Evolutionary conservation across 1,140 invertebrate species (phyloP).

Genomic region (Sesamia nonagrioides): DNA sequence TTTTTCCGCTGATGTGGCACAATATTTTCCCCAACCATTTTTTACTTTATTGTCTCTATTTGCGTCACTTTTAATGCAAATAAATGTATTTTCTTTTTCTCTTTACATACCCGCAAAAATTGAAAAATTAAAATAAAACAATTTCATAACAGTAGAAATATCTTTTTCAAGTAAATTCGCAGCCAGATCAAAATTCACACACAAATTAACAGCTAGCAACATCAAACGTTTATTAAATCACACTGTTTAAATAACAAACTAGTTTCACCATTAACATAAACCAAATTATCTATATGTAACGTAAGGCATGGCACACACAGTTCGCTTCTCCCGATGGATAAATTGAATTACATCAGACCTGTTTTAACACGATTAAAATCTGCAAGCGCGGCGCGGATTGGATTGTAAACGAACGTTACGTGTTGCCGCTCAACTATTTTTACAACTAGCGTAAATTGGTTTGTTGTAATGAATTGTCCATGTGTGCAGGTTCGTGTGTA

Average conservation of each 20-base stretch:
- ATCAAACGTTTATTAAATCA: background rate
- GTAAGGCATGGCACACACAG: conserved; percentile 36
- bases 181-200: background rate
- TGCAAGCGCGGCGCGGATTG: conserved; percentile 58
- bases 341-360: conserved; percentile 67
- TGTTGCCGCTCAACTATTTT: conserved; percentile 53
- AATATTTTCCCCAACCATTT: too few species aligned
- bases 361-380: conserved; percentile 67
- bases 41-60: too few species aligned
- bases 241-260: conserved; percentile 10
- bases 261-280: conserved; percentile 4
- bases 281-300: conserved; percentile 34
- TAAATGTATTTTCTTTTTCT: too few species aligned
- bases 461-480: conserved; percentile 49
- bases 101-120: too few species aligned
- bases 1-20: too few species aligned
- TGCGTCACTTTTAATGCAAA: too few species aligned
- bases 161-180: background rate
- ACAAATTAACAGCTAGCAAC: background rate
- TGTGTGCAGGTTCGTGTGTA: conserved; percentile 10
- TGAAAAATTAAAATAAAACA: too few species aligned
- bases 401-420: conserved; percentile 49
- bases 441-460: conserved; percentile 50
- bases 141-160: too few species aligned
- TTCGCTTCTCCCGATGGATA: conserved; percentile 55